Evolutionary conservation across 2,888 invertebrate genomes (phyloP).

Genomic region (Macrosoma leucophasiata): DNA sequence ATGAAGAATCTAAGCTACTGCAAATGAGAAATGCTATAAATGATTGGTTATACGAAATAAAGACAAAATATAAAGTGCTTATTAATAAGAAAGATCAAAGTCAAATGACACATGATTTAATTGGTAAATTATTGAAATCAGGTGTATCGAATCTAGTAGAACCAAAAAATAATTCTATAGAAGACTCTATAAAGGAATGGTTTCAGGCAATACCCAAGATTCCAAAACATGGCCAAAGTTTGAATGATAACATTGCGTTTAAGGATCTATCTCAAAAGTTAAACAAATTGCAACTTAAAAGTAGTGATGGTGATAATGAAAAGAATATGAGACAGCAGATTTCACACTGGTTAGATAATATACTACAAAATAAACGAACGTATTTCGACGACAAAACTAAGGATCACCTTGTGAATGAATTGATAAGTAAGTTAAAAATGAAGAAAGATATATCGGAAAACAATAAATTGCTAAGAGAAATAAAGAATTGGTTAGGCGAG

Average conservation of each 20-base stretch:
- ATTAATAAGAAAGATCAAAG: constrained; percentile 1
- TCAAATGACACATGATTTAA: constrained; percentile 1
- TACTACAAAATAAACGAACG: background rate
- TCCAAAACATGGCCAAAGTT: too few species aligned
- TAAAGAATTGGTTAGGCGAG: constrained; percentile 25
- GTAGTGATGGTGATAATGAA: too few species aligned
- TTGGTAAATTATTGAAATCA: constrained; percentile 1
- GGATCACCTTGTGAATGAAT: constrained; percentile 10
- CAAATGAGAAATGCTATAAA: constrained; percentile 6
- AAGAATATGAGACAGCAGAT: constrained; percentile 9
- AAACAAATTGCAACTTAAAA: too few species aligned
- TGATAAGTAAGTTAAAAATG: constrained; percentile 5
- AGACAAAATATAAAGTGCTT: constrained; percentile 4
- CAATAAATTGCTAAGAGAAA: constrained; percentile 24
- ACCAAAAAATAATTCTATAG: background rate
- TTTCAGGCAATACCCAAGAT: constrained; percentile 2
- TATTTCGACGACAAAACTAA: constrained; percentile 3
- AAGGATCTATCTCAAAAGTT: too few species aligned
- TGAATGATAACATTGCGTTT: too few species aligned
- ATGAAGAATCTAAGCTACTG: too few species aligned
- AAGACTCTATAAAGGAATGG: constrained; percentile 5
- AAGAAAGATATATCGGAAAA: background rate
- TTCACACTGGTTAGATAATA: constrained; percentile 4
- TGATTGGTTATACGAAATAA: constrained; percentile 8
- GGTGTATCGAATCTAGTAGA: too few species aligned